Evolutionary conservation across 2,797 vertebrate species (phyloP), one percentile per base, ranked within the genome.

Genomic region (Adelosebastes latens): DNA sequence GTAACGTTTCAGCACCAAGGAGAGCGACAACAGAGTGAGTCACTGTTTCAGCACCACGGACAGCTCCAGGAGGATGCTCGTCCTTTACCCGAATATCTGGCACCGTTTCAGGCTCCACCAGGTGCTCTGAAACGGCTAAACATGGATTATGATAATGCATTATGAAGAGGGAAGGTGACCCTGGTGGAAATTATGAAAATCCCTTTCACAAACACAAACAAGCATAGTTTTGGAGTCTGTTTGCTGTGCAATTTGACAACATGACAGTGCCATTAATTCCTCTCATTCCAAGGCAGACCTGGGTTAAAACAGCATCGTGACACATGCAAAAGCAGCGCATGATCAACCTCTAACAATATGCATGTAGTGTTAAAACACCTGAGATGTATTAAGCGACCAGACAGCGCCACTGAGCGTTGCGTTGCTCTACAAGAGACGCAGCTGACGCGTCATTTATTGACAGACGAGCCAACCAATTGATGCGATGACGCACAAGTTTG

Each of bases 381-480:
- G 22, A 20, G 36, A 32, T 42, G 13, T 24, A 58, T 49, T 8
- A 55, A 36, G 34, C 20, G 62, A 52, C 34, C 5, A 27, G 56
- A 75, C 79, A 18, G 80, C 83, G 85, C 72, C 80, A 16, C 42
- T 22, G 58, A 59, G 72, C 53, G 56, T 16, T 16, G 0, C 11
- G 7, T 9, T 13, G 14, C 34, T 62, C 12, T 24, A 2, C 42
- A 10, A n/a, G 22, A 77, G 32, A 84, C 88, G 88, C 68, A 75
- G 31, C 27, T 3, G 68, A 70, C 58, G 78, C 88, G 88, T 88
- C 85, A 80, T 60, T 9, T 75, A 83, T 31, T 80, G 88, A 84
- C 89, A 83, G 75, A 67, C 8, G 18, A 34, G 16, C 27, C 70
- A 8, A 36, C 87, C 87, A 85, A 86, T 65, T 64, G 85, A 85